Conservation (phyloP, 2,797 vertebrate genomes). For the Malacoraja senta region DNA sequence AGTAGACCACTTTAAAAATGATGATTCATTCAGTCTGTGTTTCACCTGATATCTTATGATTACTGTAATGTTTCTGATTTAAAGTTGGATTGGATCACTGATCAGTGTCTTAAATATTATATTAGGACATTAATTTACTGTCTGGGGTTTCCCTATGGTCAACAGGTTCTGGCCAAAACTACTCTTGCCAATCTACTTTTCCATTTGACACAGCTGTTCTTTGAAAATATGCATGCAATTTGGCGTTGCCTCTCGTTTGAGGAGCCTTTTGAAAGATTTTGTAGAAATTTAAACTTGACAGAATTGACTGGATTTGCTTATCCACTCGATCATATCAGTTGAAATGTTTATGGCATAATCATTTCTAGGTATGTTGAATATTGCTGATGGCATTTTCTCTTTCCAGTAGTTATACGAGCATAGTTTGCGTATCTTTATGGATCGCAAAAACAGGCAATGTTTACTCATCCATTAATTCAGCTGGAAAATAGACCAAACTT, state of each 20-base stretch:
- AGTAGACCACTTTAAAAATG: constrained; percentile 14
- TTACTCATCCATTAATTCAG: not conserved
- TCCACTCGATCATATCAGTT: not conserved
- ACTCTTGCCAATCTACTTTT: constrained; percentile 92
- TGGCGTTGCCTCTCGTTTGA: constrained; percentile 73
- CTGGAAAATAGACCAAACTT: not conserved
- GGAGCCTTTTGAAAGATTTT: not conserved
- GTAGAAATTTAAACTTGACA: not conserved
- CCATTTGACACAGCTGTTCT: constrained; percentile 86
- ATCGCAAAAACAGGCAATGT: not conserved
- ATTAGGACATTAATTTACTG: constrained; percentile 8
- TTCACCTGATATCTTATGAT: constrained; percentile 48
- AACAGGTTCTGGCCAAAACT: constrained; percentile 92
- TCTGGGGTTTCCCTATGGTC: constrained; percentile 90
- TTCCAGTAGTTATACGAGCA: not conserved
- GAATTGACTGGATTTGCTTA: not conserved
- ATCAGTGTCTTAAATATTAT: not conserved
- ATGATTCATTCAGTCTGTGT: constrained; percentile 35
- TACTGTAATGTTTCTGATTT: constrained; percentile 33
- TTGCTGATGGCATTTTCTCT: not conserved
- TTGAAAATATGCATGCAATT: constrained; percentile 87
- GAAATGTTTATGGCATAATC: not conserved
- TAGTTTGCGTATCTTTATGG: not conserved
- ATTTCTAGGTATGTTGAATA: not conserved
- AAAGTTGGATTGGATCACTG: not conserved